Base-by-base conservation (phyloP, 2,797 vertebrate species). In the Silurus aristotelis region DNA sequence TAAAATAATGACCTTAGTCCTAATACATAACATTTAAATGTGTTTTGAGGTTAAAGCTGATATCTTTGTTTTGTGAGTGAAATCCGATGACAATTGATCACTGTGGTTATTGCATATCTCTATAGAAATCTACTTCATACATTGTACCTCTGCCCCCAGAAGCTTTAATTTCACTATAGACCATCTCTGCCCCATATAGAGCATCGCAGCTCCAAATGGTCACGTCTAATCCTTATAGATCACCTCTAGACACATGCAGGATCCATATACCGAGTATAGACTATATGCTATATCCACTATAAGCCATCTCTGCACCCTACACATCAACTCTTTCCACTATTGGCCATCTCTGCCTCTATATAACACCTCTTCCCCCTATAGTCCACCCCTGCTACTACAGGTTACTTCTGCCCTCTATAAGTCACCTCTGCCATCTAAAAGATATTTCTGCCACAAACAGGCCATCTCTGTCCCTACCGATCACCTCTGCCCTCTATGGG, bases 21-120 rank as follows among this genome's bases (percentile, higher is more conserved):
- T 61, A 25, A 77, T 64, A 31, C 22, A 73, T n/a, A 38, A 19
- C 31, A 68, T 82, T 61, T 82, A 83, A n/a, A 76, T 76, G 43
- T 55, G 75, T 75, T 87, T 90, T 90, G 64, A 82, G 80, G 80
- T 61, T 60, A 55, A 58, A 60, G 86, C 87, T 87, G 78, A 66
- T 84, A 64, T 48, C 86, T 86, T 90, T 90, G 72, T 85, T 83
- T 80, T 84, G 87, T 90, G 84, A 88, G 83, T 87, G 73, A 80
- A 86, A 87, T 79, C 83, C 89, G 86, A 83, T 90, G 87, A 91
- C 87, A 91, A 84, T 83, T 89, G 86, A 88, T 78, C 27, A 84
- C 87, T 64, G 60, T 85, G 86, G 81, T 85, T 89, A 27, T 19
- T 90, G 31, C 70, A 66, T 27, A 80, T 55, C 61, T 84, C 76